Base-by-base conservation (phyloP, 2,113 vertebrate species). In the Barbus barbus region DNA sequence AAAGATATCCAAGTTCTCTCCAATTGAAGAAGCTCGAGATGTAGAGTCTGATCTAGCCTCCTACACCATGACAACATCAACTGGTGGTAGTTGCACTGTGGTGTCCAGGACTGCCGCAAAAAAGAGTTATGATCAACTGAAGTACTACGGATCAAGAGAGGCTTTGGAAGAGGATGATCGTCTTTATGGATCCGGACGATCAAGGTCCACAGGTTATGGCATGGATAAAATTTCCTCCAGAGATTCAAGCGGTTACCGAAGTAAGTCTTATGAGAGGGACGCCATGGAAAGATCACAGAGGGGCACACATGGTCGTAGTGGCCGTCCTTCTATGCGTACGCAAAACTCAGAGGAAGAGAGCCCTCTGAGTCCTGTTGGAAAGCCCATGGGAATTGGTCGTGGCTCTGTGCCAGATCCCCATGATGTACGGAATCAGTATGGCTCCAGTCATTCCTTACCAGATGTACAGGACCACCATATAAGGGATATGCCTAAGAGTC, bases 1-100 rank as follows among this genome's bases (percentile, higher is more conserved):
- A 87, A 99, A 99, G 91, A 97, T 99, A 87, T 99, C 98, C 1
- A 99, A 99, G 91, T 99, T 99, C 91, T 99, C 98, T 0, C 98
- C 98, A 16, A 99, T 99, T 0, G 98, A 99, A 90, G 98, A 99
- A 93, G 97, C 98, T 87, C 96, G 97, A 89, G 98, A 99, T 0
- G 98, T 98, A 67, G 98, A 99, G 87, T 96, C 96, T 0, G 98
- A 99, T 87, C 92, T 99, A 82, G 97, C 98, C 41, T 96, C 97
- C 83, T 98, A 97, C 9, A 94, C 95, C 0, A 92, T 94, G 79
- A 95, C 94, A 2, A 94, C 96, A n/a, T 94, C 97, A 0, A 93
- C 94, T 24, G 93, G 93, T 73, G 94, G 94, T 48, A 94, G 95
- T 88, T 95, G 96, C 89, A 96, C 94, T 0, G 94, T 98, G 78